Evolutionary conservation across 2,113 vertebrate genomes (phyloP).

Genomic region (Sitta europaea): DNA sequence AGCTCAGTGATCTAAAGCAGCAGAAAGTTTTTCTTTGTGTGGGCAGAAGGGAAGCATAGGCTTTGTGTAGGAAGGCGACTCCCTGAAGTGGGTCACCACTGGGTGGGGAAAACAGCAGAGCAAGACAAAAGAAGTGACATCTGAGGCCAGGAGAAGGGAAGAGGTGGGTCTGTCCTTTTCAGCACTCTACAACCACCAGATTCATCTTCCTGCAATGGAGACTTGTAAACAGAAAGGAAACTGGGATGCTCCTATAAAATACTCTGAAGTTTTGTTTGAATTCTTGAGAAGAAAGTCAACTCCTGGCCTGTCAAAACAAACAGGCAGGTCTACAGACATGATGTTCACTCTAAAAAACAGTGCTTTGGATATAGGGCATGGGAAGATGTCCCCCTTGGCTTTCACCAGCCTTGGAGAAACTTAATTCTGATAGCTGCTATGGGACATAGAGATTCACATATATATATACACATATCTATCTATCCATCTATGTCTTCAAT

Average conservation of each 20-base stretch:
- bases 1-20: background rate
- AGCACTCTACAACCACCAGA: background rate
- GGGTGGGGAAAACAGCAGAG: background rate
- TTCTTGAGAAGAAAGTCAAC: background rate
- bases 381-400: background rate
- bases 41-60: background rate
- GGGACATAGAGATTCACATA: background rate
- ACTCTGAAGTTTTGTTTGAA: background rate
- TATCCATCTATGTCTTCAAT: background rate
- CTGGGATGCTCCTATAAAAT: background rate
- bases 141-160: background rate
- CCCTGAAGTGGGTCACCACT: background rate
- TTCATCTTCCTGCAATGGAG: background rate
- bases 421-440: background rate
- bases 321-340: background rate
- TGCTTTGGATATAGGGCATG: background rate
- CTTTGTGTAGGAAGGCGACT: conserved; percentile 6
- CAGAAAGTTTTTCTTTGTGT: background rate
- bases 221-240: background rate
- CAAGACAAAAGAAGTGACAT: background rate
- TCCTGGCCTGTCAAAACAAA: background rate
- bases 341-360: background rate
- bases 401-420: background rate
- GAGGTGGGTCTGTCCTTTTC: background rate
- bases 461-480: too few relatives aligned